Percentiles rank a stretch among this genome's conserved stretches.
These are phyloP conservation scores for Mesochorus sp. DNA, from an alignment of 2,888 invertebrate species.

Conservation along the genomic window DNA sequence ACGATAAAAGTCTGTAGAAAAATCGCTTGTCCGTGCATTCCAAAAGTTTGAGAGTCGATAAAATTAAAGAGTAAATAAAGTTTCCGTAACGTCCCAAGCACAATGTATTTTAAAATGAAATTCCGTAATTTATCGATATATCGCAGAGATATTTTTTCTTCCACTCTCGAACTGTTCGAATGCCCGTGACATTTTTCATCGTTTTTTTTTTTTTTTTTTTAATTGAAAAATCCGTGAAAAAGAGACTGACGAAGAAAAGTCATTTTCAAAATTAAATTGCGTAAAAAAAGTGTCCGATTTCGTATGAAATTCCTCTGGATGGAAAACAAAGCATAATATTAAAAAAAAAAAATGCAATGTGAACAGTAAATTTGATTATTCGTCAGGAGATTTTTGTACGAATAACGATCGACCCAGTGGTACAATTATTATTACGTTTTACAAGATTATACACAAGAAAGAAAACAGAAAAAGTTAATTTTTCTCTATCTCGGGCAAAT, in stretches of 20 bases:
- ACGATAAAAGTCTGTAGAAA: too few relatives aligned
- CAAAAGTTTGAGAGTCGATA: too few relatives aligned
- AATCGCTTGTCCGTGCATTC: too few relatives aligned
- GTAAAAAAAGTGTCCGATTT: background rate
- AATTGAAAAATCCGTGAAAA: background rate
- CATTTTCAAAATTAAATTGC: too few relatives aligned
- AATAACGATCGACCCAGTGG: conserved; percentile 39
- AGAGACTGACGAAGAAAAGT: background rate
- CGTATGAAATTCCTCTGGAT: background rate
- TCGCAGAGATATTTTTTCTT: too few relatives aligned
- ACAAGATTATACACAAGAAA: conserved; percentile 19
- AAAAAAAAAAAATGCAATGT: conserved; percentile 1
- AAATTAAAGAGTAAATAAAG: too few relatives aligned
- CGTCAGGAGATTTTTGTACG: background rate
- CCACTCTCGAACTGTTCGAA: too few relatives aligned
- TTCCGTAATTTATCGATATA: too few relatives aligned
- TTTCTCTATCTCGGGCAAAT: conserved; percentile 12
- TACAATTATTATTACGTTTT: conserved; percentile 38
- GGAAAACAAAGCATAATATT: conserved; percentile 18
- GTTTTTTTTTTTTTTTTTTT: too few relatives aligned
- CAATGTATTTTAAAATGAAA: too few relatives aligned
- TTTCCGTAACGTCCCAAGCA: too few relatives aligned
- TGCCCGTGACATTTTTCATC: too few relatives aligned
- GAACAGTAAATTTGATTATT: conserved; percentile 3
- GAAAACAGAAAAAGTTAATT: conserved; percentile 11